Conservation (phyloP, 2,797 vertebrate genomes). For the Chaetodon trifasciatus region DNA sequence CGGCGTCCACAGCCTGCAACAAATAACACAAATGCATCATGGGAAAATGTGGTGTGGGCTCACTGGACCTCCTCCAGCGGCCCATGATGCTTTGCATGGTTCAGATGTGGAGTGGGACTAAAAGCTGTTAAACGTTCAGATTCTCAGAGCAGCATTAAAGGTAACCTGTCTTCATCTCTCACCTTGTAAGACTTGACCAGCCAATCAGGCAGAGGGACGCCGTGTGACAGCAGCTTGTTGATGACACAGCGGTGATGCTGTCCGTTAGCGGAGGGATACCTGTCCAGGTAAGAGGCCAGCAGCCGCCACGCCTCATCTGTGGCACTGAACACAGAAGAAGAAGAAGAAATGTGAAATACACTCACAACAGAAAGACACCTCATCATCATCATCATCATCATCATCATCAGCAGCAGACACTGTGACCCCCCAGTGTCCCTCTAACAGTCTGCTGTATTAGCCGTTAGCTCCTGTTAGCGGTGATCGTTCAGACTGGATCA, state of each 20-base stretch:
- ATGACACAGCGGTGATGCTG: conserved; percentile 92
- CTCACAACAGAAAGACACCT: too few species aligned
- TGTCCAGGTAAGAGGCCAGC: conserved; percentile 90
- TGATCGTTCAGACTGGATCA: too few species aligned
- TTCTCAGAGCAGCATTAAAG: too few species aligned
- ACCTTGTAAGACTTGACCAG: conserved; percentile 95
- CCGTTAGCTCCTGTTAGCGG: too few species aligned
- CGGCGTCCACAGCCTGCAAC: conserved; percentile 89
- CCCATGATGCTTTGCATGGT: too few species aligned
- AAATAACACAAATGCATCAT: conserved; percentile 18
- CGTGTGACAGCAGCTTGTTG: conserved; percentile 92
- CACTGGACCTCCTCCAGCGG: too few species aligned
- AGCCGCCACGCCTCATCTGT: conserved; percentile 96
- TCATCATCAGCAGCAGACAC: too few species aligned
- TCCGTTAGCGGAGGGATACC: conserved; percentile 86
- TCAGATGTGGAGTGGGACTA: too few species aligned
- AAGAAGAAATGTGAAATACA: neutral
- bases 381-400: too few species aligned
- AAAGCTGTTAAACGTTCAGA: too few species aligned
- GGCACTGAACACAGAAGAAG: conserved; percentile 80
- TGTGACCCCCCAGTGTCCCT: too few species aligned
- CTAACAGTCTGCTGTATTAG: too few species aligned
- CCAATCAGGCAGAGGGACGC: conserved; percentile 93
- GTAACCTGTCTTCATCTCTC: conserved; percentile 19
- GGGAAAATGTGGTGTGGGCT: neutral